These are phyloP conservation scores for Isaurus tuberculatus DNA, from an alignment of 92 coral and sea anemone genomes.

Conservation along the genomic window DNA sequence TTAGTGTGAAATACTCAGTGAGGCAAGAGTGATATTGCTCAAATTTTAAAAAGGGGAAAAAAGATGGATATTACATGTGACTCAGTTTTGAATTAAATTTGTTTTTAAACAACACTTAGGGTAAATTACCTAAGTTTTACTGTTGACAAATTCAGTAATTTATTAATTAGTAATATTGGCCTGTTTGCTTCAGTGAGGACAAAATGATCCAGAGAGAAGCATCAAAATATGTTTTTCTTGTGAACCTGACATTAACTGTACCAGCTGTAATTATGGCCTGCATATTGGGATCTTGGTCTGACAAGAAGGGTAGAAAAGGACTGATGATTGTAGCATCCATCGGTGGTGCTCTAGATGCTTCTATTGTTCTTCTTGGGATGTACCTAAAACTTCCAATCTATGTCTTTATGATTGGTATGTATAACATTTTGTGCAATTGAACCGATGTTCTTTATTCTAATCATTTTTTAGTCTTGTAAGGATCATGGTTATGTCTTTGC, in stretches of 20 bases:
- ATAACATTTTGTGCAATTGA: no score
- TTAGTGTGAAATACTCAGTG: no score
- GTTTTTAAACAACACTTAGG: no score
- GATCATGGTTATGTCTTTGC: no score
- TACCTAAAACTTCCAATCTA: conserved; percentile 77
- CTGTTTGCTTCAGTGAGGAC: conserved; percentile 50
- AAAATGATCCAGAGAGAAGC: conserved; percentile 72
- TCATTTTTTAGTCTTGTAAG: no score
- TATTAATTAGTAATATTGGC: neutral
- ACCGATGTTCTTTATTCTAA: no score
- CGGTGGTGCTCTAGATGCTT: conserved; percentile 71
- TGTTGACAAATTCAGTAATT: no score
- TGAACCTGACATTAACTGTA: conserved; percentile 77
- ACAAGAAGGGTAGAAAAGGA: conserved; percentile 84
- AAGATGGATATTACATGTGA: no score
- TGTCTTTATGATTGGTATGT: conserved; percentile 85
- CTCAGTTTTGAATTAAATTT: no score
- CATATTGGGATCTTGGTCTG: conserved; percentile 88
- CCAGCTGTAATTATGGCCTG: conserved; percentile 85
- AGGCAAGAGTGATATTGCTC: no score
- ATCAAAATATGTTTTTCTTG: conserved; percentile 72
- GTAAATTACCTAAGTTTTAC: no score
- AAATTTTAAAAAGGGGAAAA: no score
- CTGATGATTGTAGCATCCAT: conserved; percentile 72
- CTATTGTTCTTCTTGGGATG: conserved; percentile 67